phyloP scores from a whole-genome alignment of 2,888 invertebrate genomes.

The Herminia tarsipennalis region DNA sequence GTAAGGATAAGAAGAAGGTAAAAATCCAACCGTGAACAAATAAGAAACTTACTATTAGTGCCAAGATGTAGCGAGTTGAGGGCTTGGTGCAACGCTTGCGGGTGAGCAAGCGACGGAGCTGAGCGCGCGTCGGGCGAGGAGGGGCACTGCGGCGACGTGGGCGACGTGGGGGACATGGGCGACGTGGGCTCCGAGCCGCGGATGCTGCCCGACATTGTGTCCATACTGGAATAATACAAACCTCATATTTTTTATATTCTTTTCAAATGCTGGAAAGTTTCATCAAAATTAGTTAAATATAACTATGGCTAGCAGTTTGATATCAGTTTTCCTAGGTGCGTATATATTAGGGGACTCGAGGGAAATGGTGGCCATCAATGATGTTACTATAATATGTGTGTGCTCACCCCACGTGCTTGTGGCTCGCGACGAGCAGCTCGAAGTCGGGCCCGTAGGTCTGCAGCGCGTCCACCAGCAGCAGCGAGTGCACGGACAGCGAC shows the following conservation, averaged over 20 bases:
- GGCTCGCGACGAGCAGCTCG: constrained; percentile 96
- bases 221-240: constrained; percentile 88
- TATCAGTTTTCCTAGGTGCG: no score
- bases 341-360: no score
- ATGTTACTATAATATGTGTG: not conserved
- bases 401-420: constrained; percentile 94
- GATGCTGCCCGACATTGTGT: constrained; percentile 96
- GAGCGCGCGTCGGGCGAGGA: constrained; percentile 81
- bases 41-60: constrained; percentile 24
- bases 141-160: constrained; percentile 89
- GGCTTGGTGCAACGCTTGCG: constrained; percentile 60
- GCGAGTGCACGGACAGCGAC: constrained; percentile 95
- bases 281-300: no score
- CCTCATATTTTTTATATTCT: no score
- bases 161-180: constrained; percentile 89
- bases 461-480: constrained; percentile 96
- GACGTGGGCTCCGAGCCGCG: constrained; percentile 96
- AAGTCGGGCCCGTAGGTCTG: constrained; percentile 98
- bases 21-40: no score
- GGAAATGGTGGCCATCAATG: not conserved
- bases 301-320: no score
- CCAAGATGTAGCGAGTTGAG: constrained; percentile 55
- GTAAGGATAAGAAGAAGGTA: no score
- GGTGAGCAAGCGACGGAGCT: constrained; percentile 70
- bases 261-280: no score